Base-by-base conservation (phyloP, 1,140 invertebrate species). In the Aphelenchoides avenae region DNA sequence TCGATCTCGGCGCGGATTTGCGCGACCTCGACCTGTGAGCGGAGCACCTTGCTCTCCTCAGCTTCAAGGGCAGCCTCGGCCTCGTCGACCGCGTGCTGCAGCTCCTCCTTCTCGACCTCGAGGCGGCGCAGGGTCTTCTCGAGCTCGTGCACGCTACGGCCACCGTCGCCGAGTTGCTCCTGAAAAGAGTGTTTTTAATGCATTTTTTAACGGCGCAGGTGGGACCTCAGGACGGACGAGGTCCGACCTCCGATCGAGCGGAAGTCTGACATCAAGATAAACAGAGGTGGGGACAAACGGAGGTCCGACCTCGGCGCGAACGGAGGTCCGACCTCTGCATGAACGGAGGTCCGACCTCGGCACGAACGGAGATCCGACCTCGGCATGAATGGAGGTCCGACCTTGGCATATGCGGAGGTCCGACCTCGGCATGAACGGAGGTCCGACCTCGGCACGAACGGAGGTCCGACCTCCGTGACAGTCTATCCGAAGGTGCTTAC, bases 1-100 rank as follows among this genome's bases (percentile, higher is more conserved):
- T 99, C 94, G 77, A 98, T 97, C 80, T 98, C 94, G 80, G 93
- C 89, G 78, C 93, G 86, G 61, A 98, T 91, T 79, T 94, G 91
- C 68, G 89, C 90, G 72, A 98, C 84, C 81, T 98, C 94, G 46
- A 98, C 84, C 81, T 96, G 91, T 74, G 88, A 86, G 70, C 93
- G 87, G 60, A 96, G 85, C 22, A 97, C 90, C 80, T 94, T 94
- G 85, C 92, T 92, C 78, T 95, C 91, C 81, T 94, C 91, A 78
- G 97, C 92, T 84, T 99, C 94, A 40, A 99, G 84, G 70, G 94
- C 94, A 59, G 91, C 86, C 81, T 99, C 94, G 68, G 94, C 94
- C 82, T 98, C 94, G 79, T 98, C 94, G 51, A 99, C 84, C 69
- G 94, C 94, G 57, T 92, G 89, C 81, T 98, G 93, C 3, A 99